phyloP scores from a whole-genome alignment of 1,140 invertebrate species.

The Geopemphigus sp. region DNA sequence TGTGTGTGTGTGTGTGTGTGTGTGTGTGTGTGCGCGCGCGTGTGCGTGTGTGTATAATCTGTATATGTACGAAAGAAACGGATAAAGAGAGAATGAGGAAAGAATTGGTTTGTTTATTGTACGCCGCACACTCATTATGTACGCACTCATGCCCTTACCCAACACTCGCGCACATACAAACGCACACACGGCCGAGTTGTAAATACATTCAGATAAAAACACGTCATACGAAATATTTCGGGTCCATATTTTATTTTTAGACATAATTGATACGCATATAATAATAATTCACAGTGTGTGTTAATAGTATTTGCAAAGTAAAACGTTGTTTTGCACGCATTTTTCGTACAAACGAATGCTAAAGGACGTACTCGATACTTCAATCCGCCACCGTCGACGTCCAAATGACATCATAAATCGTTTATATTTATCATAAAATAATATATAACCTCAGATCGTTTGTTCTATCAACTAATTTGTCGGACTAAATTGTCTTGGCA shows the following conservation, averaged over 20 bases:
- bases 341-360: conserved; percentile 13
- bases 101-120: conserved; percentile 46
- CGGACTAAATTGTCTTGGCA: too few species aligned
- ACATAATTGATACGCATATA: conserved; percentile 13
- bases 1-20: conserved; percentile 8
- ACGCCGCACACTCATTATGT: conserved; percentile 40
- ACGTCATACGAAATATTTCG: conserved; percentile 20
- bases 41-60: neutral
- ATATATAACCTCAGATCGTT: too few species aligned
- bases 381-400: too few species aligned
- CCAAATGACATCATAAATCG: neutral
- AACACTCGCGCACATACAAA: conserved; percentile 20
- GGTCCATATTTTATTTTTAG: conserved; percentile 37
- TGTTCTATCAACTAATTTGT: too few species aligned
- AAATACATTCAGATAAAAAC: conserved; percentile 27
- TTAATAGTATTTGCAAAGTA: neutral
- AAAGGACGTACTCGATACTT: neutral
- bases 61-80: neutral
- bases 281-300: neutral
- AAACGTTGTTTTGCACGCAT: neutral
- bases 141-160: conserved; percentile 47
- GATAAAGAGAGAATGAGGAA: neutral
- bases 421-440: neutral
- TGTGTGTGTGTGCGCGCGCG: neutral
- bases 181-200: neutral